Conservation (phyloP, 2,797 vertebrate genomes). For the Arctocebus calabarensis region DNA sequence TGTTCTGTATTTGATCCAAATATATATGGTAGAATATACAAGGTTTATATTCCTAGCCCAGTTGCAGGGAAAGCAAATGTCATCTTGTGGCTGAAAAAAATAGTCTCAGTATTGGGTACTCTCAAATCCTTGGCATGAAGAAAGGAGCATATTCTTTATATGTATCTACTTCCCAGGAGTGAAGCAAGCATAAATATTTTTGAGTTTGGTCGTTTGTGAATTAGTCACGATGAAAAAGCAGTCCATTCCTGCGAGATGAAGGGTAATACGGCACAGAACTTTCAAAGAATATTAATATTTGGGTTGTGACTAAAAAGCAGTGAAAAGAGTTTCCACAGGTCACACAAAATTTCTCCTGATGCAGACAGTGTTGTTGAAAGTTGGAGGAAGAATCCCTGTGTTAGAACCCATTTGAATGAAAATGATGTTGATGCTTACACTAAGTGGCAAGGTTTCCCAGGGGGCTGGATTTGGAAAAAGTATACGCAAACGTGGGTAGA, state of each 20-base stretch:
- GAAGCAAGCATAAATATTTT: conserved; percentile 62
- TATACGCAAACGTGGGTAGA: neutral
- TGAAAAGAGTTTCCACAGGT: neutral
- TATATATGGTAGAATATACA: neutral
- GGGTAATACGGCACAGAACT: neutral
- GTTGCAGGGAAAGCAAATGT: conserved; percentile 14
- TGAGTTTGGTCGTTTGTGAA: conserved; percentile 46
- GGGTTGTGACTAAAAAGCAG: conserved; percentile 5
- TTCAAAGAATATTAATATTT: conserved; percentile 33
- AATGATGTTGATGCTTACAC: neutral
- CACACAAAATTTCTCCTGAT: conserved; percentile 36
- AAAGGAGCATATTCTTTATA: neutral
- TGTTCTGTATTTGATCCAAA: neutral
- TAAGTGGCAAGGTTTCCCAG: neutral
- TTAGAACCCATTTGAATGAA: neutral
- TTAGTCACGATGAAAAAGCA: conserved; percentile 68
- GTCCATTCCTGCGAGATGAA: conserved; percentile 1
- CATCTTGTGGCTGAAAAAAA: conserved; percentile 66
- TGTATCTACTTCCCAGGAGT: conserved; percentile 33
- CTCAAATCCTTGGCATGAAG: conserved; percentile 47
- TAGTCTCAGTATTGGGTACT: conserved; percentile 10
- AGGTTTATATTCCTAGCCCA: conserved; percentile 9
- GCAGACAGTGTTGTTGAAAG: neutral
- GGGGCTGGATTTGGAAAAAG: neutral
- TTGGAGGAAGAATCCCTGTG: neutral